Base-by-base conservation (phyloP, 2,113 vertebrate genomes). In the Daboia siamensis region DNA sequence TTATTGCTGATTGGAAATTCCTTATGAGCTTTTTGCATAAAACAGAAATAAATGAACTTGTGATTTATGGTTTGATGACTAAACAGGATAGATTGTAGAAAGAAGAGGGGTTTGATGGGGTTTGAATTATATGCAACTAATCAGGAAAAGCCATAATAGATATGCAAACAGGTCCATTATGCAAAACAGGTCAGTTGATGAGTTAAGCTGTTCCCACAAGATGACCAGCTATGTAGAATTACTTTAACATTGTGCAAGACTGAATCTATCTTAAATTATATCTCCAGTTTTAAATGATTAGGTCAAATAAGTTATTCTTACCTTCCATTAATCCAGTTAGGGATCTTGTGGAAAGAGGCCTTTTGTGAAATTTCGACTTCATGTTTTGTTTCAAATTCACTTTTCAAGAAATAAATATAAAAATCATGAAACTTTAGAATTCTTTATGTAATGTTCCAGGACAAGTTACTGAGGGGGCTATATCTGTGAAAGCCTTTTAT, bases 401-500 rank as follows among this genome's bases (percentile, higher is more conserved):
- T 46, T 94, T 23, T n/a, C 9, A 48, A 90, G 57, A 80, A 20
- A 91, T 54, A 85, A 93, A 88, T 57, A 20, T 0, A 92, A 87
- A 94, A 57, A 56, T 15, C 87, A 7, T 85, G 0, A 0, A 86
- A 13, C 89, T 86, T 46, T 21, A 0, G 17, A 94, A 33, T 3
- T 1, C 61, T 61, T 80, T 33, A 0, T 0, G 1, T n/a, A 57
- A 93, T 24, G 91, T 90, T 44, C 87, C 89, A 69, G 93, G 92
- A 92, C 90, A 88, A n/a, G 7, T 33, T 91, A 0, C n/a, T 87
- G 46, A 92, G 86, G 0, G 23, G 1, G 0, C 13, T 12, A 88
- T 86, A 86, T 44, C 90, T 88, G 54, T 54, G 48, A 20, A 93
- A 90, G 88, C 44, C 89, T 90, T 93, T 48, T 91, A 48, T 86